Base-by-base conservation (phyloP, 2,888 invertebrate genomes). In the Stenoptilia bipunctidactyla region DNA sequence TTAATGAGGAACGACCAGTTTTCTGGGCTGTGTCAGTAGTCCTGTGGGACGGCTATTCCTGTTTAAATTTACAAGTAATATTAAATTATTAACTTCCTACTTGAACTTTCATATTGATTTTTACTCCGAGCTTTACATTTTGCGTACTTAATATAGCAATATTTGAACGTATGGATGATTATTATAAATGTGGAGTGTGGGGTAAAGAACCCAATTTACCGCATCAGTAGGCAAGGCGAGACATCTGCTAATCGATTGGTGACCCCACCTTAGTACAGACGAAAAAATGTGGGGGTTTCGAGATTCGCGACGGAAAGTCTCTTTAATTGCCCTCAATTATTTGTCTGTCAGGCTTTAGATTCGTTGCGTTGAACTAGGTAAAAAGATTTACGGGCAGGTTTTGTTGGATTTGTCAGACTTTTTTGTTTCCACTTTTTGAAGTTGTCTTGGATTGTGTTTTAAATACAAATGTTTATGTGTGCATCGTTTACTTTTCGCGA, bases 171-270 rank as follows among this genome's bases (percentile, higher is more conserved):
- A n/a, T 57, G 42, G 45, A 36, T 61, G 61, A 63, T 71, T 66
- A 72, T 69, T 66, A 68, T 58, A 50, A 53, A 50, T 42, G 51
- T 20, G 20, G 20, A 20, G 20, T 20, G 49, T 55, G 55, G 58
- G 63, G 64, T 68, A 68, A n/a, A 76, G 68, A 61, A 66, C 56
- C 62, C 79, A 79, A 82, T 82, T 80, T 80, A 69, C 61, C 75
- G 79, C 74, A 57, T 68, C 73, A 74, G 68, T 73, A 76, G 76
- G 65, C 77, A 72, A 70, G 73, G 63, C 59, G 69, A 69, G 75
- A 75, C 80, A 72, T 77, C 75, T 77, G 74, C 67, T 77, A 77
- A 82, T 80, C 79, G 80, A 80, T 79, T 76, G 79, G 77, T 79
- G 76, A 73, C 72, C 73, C 71, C 64, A 67, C 70, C 68, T 74